Evolutionary conservation across 2,888 invertebrate genomes (phyloP).

Genomic region (Beris chalybata): DNA sequence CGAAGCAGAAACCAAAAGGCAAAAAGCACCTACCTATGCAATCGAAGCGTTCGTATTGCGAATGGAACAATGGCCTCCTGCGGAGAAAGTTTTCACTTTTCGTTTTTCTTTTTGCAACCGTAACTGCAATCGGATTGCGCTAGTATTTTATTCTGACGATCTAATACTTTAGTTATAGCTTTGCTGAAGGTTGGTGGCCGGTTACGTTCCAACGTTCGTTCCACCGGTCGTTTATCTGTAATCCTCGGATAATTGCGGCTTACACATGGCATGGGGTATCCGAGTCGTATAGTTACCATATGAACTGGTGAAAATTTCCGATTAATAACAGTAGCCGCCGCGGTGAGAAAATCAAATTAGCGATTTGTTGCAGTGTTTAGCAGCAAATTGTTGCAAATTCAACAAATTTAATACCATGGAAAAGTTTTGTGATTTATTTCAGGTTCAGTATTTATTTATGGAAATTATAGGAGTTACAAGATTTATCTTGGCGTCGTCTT

Average conservation of each 20-base stretch:
- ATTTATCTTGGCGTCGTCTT: no score
- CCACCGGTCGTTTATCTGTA: slow-evolving; percentile 9
- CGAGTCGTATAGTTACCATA: no score
- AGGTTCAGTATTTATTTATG: no score
- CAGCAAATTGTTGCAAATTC: no score
- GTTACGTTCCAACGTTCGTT: slow-evolving; percentile 10
- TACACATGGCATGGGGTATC: slow-evolving; percentile 10
- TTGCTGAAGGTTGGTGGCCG: slow-evolving; percentile 22
- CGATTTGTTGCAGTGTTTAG: not conserved
- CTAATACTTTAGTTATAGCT: slow-evolving; percentile 1
- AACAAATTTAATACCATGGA: no score
- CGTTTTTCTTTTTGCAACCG: slow-evolving; percentile 7
- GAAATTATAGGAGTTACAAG: no score
- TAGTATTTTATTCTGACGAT: not conserved
- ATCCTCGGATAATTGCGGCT: slow-evolving; percentile 18
- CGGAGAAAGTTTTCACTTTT: slow-evolving; percentile 28
- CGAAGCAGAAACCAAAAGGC: slow-evolving; percentile 5
- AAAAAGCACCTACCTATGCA: not conserved
- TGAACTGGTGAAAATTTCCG: no score
- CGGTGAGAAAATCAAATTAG: slow-evolving; percentile 7
- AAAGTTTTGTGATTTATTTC: no score
- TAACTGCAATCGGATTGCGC: not conserved
- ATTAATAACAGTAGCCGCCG: no score
- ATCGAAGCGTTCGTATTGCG: not conserved
- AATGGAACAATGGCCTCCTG: slow-evolving; percentile 18